Base-by-base conservation (phyloP, 2,888 invertebrate species). In the Trichogramma dendrolimi region DNA sequence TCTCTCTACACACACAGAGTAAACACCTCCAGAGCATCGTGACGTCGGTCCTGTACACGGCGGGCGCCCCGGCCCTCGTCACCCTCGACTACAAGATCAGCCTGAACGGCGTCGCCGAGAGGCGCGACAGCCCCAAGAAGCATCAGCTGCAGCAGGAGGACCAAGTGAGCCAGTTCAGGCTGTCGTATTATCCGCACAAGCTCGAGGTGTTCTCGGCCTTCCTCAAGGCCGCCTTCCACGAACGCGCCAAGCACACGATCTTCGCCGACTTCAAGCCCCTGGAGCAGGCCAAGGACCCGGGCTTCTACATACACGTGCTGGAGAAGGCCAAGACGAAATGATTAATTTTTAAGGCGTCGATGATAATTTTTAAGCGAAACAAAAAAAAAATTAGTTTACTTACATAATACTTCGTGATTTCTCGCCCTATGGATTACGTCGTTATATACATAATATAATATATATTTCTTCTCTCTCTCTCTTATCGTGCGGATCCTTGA, bases 101-200 rank as follows among this genome's bases (percentile, higher is more conserved):
- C 11, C 54, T 75, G 14, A 83, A 70, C 0, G 73, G 69, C 10
- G 61, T 67, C 42, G 58, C 71, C 0, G 78, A 80, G 44, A 67
- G 70, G 11, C 83, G 67, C 0, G 72, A 65, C 48, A 58, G 61
- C 44, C 27, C 27, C 27, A 27, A 27, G 27, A 27, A 27, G 27
- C 27, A 27, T 27, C 27, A 27, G 27, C 65, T 73, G 0, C 27
- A 27, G 27, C 65, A 73, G 0, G 78, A 80, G 55, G 71, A 73
- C 4, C 67, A 67, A 80, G 80, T 50, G 79, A 92, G 90, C 72
- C 89, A 92, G 72, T 94, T 94, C 79, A 86, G 94, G 2, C 81
- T 94, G 42, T 93, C 92, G 42, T 94, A 94, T 80, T 93, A 92
- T 81, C 94, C 94, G 0, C 93, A 94, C 78, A 85, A 86, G 66